Conservation (phyloP, 2,113 vertebrate genomes). For the Scalopus aquaticus region DNA sequence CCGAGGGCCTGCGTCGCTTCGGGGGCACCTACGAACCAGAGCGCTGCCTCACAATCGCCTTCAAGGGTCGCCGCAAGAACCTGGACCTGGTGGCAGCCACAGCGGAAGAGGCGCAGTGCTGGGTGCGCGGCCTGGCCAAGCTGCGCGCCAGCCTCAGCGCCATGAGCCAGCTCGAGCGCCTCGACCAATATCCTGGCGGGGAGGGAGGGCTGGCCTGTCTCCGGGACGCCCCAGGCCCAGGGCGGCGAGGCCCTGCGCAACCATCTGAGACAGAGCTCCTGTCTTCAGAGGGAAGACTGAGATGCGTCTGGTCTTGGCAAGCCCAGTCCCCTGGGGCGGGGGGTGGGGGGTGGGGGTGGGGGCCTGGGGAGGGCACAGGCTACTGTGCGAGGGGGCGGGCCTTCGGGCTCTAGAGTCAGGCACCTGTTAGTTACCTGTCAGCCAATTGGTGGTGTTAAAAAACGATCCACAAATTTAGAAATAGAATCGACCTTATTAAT, state of each 20-base stretch:
- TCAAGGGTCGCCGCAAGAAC: conserved; percentile 91
- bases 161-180: conserved; percentile 95
- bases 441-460: no score
- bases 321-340: background rate
- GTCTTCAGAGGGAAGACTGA: background rate
- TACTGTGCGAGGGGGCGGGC: no score
- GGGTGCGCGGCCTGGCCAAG: conserved; percentile 93
- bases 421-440: background rate
- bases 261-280: background rate
- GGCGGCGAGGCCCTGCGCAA: background rate
- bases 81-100: conserved; percentile 90
- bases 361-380: background rate
- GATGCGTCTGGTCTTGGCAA: background rate
- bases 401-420: background rate
- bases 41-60: conserved; percentile 93
- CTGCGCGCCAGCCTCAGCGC: conserved; percentile 88
- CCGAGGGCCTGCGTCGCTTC: conserved; percentile 90
- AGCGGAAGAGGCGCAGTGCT: conserved; percentile 89
- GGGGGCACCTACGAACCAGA: conserved; percentile 85
- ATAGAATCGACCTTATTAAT: no score
- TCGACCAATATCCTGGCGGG: conserved; percentile 96
- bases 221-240: background rate
- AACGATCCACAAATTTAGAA: no score
- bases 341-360: no score
- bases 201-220: background rate